Percentiles rank a stretch among this genome's conserved stretches.
Conservation (phyloP, 2,113 vertebrate species). For the Phylloscopus trochilus region DNA sequence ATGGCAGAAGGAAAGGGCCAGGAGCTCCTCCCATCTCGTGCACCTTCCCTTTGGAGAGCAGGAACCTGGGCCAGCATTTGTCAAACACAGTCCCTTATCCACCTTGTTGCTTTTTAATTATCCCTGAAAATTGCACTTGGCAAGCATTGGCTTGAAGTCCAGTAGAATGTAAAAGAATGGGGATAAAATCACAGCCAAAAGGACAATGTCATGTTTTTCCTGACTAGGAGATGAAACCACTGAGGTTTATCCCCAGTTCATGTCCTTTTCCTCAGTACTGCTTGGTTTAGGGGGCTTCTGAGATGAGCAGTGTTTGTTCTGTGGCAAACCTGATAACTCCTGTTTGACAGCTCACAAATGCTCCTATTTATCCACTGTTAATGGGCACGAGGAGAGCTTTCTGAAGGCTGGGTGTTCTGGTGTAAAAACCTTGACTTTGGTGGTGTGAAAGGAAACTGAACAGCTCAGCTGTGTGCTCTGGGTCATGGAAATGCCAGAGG, state of each 20-base stretch:
- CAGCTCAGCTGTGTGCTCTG: not conserved
- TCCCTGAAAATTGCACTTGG: not conserved
- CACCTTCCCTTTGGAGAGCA: not conserved
- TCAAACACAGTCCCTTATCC: accelerated
- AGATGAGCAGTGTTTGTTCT: not conserved
- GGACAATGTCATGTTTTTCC: not conserved
- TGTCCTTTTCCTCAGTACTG: not conserved
- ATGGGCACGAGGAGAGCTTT: not conserved
- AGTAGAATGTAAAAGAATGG: not conserved
- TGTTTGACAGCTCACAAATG: not conserved
- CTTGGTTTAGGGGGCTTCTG: not conserved
- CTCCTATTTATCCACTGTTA: not conserved
- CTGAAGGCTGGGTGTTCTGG: not conserved
- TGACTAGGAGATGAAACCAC: too few relatives aligned
- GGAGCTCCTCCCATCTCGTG: not conserved
- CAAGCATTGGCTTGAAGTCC: not conserved
- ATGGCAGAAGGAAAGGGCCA: not conserved
- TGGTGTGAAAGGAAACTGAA: not conserved
- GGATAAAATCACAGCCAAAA: not conserved
- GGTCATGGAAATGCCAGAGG: not conserved
- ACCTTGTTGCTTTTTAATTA: not conserved
- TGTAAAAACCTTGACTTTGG: not conserved
- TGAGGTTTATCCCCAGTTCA: not conserved
- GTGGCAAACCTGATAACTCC: not conserved
- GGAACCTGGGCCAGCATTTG: not conserved